phyloP scores from a whole-genome alignment of 1,140 invertebrate species.

The Brachionus manjavacas region DNA sequence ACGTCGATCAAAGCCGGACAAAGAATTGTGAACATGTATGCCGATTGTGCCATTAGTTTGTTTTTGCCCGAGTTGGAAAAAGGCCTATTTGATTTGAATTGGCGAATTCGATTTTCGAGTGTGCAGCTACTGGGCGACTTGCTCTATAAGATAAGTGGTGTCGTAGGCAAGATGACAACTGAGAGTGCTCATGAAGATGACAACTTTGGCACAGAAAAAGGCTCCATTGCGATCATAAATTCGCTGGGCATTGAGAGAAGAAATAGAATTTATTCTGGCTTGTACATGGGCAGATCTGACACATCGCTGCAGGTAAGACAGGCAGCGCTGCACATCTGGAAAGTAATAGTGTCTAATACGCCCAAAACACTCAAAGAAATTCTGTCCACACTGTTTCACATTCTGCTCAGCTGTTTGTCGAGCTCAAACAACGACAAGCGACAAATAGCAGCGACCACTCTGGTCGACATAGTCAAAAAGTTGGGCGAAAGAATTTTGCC shows the following conservation, averaged over 20 bases:
- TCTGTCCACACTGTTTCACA: conserved; percentile 82
- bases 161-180: conserved; percentile 97
- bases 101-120: conserved; percentile 92
- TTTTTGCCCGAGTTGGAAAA: conserved; percentile 87
- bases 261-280: conserved; percentile 61
- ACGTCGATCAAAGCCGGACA: conserved; percentile 94
- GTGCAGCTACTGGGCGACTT: conserved; percentile 93
- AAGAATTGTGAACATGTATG: conserved; percentile 89
- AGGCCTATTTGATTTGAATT: conserved; percentile 69
- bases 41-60: conserved; percentile 86
- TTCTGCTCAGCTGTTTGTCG: conserved; percentile 84
- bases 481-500: conserved; percentile 92
- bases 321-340: conserved; percentile 95
- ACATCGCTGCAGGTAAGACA: conserved; percentile 92
- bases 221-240: conserved; percentile 72
- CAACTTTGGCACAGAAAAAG: conserved; percentile 89
- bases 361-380: conserved; percentile 93
- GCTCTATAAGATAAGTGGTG: conserved; percentile 82
- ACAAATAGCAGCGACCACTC: conserved; percentile 85
- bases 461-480: conserved; percentile 94
- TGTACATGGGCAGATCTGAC: conserved; percentile 92
- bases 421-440: conserved; percentile 91
- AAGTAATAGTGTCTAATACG: conserved; percentile 88
- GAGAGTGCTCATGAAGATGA: conserved; percentile 96
- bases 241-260: conserved; percentile 79